Evolutionary conservation across 2,888 invertebrate genomes (phyloP), one percentile per base, ranked within the genome.

Genomic region (Spialia ferax): DNA sequence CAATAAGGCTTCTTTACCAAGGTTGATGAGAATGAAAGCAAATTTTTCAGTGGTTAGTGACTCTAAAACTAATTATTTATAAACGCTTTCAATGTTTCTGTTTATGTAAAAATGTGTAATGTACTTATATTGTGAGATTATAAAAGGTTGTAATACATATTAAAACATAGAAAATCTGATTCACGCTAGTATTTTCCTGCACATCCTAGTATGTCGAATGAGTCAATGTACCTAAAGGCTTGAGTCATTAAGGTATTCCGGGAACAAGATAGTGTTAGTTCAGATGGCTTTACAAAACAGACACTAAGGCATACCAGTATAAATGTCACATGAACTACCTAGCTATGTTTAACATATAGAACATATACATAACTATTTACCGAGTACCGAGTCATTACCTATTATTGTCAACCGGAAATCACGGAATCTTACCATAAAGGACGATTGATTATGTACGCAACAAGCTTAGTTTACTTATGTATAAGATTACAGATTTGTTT

Each of bases 141-240:
- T n/a, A n/a, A n/a, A n/a, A n/a, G n/a, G n/a, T n/a, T n/a, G n/a
- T n/a, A n/a, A n/a, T n/a, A n/a, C n/a, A n/a, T n/a, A 26, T 26
- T 26, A 26, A 4, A 26, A 2, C 2, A 26, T 26, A 26, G 26
- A 26, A 26, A 26, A 5, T 35, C 35, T 48, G 57, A 20, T 57
- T 42, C 56, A 65, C 15, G 18, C 18, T 2, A 45, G 18, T 15
- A 48, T n/a, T 8, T 23, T 23, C 22, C 10, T 52, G n/a, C 8
- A 52, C 22, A 23, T 52, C 22, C 0, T 0, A n/a, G 52, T 18
- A 57, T 32, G 18, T 18, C 26, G 10, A 61, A 62, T 64, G 64
- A 64, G 64, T 64, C 57, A 64, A 57, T 57, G 56, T 63, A 63
- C 42, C 63, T 42, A 29, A 42, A 26, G 22, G 32, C 35, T 57